Percentiles rank a stretch among this genome's conserved stretches.
Evolutionary conservation across 2,888 invertebrate species (phyloP).

Genomic region (Macaria notata): DNA sequence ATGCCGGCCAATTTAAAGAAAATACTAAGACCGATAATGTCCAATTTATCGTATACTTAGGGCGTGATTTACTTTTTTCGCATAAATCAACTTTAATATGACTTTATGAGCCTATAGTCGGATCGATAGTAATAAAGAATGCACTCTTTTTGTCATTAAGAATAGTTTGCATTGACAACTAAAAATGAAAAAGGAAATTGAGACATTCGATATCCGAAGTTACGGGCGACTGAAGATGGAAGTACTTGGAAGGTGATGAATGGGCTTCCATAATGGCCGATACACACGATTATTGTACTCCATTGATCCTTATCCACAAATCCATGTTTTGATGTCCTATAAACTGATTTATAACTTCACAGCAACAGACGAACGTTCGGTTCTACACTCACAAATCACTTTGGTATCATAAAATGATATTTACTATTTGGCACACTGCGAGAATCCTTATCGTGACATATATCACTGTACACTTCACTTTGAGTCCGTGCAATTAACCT

Average conservation of each 20-base stretch:
- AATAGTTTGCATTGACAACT: constrained; percentile 5
- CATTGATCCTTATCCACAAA: constrained; percentile 14
- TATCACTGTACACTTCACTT: constrained; percentile 65
- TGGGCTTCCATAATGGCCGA: constrained; percentile 2
- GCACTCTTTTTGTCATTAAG: neutral
- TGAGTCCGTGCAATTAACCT: constrained; percentile 39
- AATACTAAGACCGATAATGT: too few species aligned
- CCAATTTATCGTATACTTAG: too few species aligned
- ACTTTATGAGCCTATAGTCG: too few species aligned
- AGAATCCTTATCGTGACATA: constrained; percentile 32
- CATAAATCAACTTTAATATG: too few species aligned
- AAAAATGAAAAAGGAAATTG: constrained; percentile 1
- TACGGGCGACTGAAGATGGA: constrained; percentile 3
- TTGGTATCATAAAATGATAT: constrained; percentile 34
- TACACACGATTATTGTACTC: constrained; percentile 14
- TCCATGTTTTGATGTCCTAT: constrained; percentile 16
- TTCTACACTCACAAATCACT: constrained; percentile 33
- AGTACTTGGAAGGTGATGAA: constrained; percentile 11
- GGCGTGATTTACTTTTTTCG: too few species aligned
- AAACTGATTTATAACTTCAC: constrained; percentile 16
- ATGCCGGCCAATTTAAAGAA: too few species aligned
- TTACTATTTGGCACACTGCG: constrained; percentile 56
- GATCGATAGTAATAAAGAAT: neutral
- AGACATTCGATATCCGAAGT: constrained; percentile 6
- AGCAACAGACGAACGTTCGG: constrained; percentile 3